A percentile compares a stretch with the other conserved stretches of the same genome.
phyloP scores from a whole-genome alignment of 2,797 vertebrate genomes.

The Pogoniulus pusillus region DNA sequence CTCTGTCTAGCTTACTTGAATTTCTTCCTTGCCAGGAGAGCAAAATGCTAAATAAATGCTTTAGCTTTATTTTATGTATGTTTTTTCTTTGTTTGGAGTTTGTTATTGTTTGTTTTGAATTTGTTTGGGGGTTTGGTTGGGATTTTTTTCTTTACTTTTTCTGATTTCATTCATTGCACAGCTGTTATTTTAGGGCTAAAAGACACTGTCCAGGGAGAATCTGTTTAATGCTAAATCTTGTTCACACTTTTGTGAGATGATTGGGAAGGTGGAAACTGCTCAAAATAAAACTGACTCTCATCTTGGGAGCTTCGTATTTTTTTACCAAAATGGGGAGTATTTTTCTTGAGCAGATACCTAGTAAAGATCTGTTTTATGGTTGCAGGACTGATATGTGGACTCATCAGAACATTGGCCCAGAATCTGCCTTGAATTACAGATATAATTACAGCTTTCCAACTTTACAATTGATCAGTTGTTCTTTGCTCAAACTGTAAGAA shows the following conservation, averaged over 20 bases:
- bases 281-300: neutral
- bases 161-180: neutral
- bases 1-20: conserved; percentile 59
- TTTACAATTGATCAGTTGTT: neutral
- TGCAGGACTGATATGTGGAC: neutral
- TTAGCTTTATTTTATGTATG: neutral
- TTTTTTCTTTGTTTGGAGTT: neutral
- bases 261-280: neutral
- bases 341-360: neutral
- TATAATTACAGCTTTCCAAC: neutral
- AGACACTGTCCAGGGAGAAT: neutral
- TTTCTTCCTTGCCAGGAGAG: conserved; percentile 51
- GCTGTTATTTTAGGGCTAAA: neutral
- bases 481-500: neutral
- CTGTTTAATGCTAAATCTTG: neutral
- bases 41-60: conserved; percentile 41
- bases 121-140: neutral
- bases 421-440: neutral
- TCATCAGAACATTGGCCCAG: neutral
- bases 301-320: neutral
- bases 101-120: too few species aligned
- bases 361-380: neutral
- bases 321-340: neutral
- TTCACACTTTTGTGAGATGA: neutral
- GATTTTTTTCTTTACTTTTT: neutral